Evolutionary conservation across 2,797 vertebrate species (phyloP), one percentile per base, ranked within the genome.

Genomic region (Lepidocolaptes lacrymiger): DNA sequence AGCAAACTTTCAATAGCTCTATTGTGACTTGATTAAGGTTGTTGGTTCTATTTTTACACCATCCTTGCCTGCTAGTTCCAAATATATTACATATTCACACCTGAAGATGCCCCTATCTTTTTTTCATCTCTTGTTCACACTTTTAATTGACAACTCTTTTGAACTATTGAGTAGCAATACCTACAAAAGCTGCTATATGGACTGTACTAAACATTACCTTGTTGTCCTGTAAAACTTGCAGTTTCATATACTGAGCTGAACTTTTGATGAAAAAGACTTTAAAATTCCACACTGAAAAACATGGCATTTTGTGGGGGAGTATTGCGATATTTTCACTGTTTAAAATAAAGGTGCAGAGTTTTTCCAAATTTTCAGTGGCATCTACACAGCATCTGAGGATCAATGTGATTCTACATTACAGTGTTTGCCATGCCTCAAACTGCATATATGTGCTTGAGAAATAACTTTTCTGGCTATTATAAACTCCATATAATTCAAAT

Each of bases 121-220:
- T 75, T 82, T 86, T 88, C 76, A 58, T 91, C 59, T 93, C 69
- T 88, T 97, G 73, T 92, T 96, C 91, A 93, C 95, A 89, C 88
- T 79, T 91, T 71, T 86, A 95, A 96, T 95, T 89, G 89, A 85
- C 43, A 63, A 5, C 27, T 71, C 43, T 84, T 88, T 64, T 51
- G 59, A 93, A 55, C 51, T 93, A 94, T 85, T 92, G 95, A 91
- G 67, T 84, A 89, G 62, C 82, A 78, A 59, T 75, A 78, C 6
- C 72, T 58, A 88, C 5, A 0, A 73, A 73, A 81, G 32, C 24
- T 88, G 55, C 48, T 75, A 17, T 21, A 36, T 55, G 46, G 20
- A 36, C 56, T 85, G 20, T 27, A 43, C 30, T 75, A 80, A 91
- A 80, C 23, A 79, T 87, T 32, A 85, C 10, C 26, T 74, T 26